A percentile compares a stretch with the other conserved stretches of the same genome.
These are phyloP conservation scores for Cepaea nemoralis DNA, from an alignment of 1,140 invertebrate species.

Conservation along the genomic window DNA sequence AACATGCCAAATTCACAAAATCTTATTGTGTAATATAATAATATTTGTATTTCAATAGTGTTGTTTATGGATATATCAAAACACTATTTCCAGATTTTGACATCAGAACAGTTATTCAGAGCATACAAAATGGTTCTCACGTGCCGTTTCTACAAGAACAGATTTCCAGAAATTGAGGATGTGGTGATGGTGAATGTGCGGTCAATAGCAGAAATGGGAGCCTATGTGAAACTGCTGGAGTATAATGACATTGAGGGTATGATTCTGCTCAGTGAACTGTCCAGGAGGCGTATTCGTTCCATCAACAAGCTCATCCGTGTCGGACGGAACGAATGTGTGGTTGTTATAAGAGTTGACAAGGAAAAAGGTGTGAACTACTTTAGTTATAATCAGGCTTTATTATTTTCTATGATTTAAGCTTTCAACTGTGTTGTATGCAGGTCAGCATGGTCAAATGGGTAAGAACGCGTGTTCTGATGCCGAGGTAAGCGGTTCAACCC, in stretches of 20 bases:
- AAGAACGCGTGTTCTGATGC: too few species aligned
- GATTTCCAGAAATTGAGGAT: conserved; percentile 98
- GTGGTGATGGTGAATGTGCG: conserved; percentile 99
- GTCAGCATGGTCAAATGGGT: too few species aligned
- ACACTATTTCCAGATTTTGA: neutral
- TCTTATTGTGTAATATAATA: too few species aligned
- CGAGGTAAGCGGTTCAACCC: too few species aligned
- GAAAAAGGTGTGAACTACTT: conserved; percentile 86
- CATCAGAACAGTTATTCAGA: neutral
- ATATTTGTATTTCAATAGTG: too few species aligned
- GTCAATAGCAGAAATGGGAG: conserved; percentile 99
- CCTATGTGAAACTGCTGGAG: conserved; percentile 96
- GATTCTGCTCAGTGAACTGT: conserved; percentile 89
- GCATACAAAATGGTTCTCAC: conserved; percentile 84
- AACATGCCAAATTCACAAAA: too few species aligned
- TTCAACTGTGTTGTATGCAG: too few species aligned
- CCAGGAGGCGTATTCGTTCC: conserved; percentile 96
- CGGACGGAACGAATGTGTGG: conserved; percentile 98
- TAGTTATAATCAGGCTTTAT: too few species aligned
- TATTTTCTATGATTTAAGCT: too few species aligned
- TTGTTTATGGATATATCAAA: too few species aligned
- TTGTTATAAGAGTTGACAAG: conserved; percentile 99
- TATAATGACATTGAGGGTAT: conserved; percentile 99
- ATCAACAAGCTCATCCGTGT: conserved; percentile 99
- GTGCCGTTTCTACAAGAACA: conserved; percentile 97